Base-by-base conservation (phyloP, 2,888 invertebrate species). In the Osmoderma eremita region DNA sequence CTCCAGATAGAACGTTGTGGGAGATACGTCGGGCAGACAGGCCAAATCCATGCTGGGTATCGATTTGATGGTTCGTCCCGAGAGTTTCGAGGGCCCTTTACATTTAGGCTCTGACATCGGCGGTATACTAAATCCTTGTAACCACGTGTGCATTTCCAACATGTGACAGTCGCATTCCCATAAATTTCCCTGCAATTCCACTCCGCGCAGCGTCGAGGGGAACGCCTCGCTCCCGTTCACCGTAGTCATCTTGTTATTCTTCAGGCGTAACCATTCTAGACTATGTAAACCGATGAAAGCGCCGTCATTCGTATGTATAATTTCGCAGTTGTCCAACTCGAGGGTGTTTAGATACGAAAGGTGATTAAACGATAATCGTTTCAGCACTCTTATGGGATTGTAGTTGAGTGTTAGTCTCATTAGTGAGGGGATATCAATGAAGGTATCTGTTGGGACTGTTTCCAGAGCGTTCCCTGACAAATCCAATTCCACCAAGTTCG, bases 81-180 rank as follows among this genome's bases (percentile, higher is more conserved):
- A 85, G 8, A 93, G 85, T 61, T 90, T 85, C 56, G 85, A 81
- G 5, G 94, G 94, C 54, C 88, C 86, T 64, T 87, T 86, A 80
- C 94, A 95, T 77, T 88, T 86, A 24, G 94, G 93, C 77, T 94
- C 93, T 63, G 90, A 88, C 30, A 90, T 87, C 78, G 91, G 90
- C 6, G 93, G 92, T 73, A 91, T 89, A 77, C 90, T 91, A 78
- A 90, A 90, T 78, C 88, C 88, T 72, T 86, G 85, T 75, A 95
- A 85, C 94, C 94, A 95, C 71, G 86, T 83, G 78, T 92, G 89
- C 77, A 95, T 83, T 75, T 92, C 90, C 73, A 90, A 84, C 77
- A 95, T 85, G 74, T 90, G 88, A 81, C 95, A 95, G 82, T 95
- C 93, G 82, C 95, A 95, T 74, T 89, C 87, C 95, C 95, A 95